Evolutionary conservation across 2,888 invertebrate genomes (phyloP), one percentile per base, ranked within the genome.

Genomic region (Apocheima hispidaria): DNA sequence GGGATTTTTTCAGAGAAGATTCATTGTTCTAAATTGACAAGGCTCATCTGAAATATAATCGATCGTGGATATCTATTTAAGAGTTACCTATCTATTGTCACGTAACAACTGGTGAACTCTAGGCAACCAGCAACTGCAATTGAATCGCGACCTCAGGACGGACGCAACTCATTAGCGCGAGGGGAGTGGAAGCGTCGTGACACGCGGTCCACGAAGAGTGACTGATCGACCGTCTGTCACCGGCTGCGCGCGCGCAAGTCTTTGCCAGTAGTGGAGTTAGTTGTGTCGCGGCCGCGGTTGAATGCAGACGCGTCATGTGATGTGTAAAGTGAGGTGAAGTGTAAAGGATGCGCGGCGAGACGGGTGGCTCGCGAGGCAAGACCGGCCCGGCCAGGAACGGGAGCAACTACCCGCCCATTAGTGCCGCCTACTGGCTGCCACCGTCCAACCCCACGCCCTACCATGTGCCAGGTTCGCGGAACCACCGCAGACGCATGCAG

Each of bases 371-470:
- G 64, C 84, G 88, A 74, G 83, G 85, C 78, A 86, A 87, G 82
- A 78, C 83, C 76, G 82, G 82, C 77, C 77, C 78, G 72, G 81
- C 79, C 73, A 77, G 81, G 70, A 81, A 80, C 74, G 78, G 79
- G 60, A 82, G 80, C 83, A 93, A 88, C 90, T 97, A 97, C 93
- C 96, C 96, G 84, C 94, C 96, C 77, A 96, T 96, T 93, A 96
- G 95, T 88, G 95, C 96, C 86, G 96, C 96, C 84, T 96, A 97
- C 92, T 97, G 96, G 96, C 95, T 96, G 81, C 96, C 96, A 71
- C 95, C 96, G 79, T 94, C 96, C 70, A 95, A 95, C 89, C 95
- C 96, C 76, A 95, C 95, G 83, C 96, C 96, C 80, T 96, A 97
- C 93, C 95, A 96, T 87, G 94, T 96, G 88, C 97, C 97, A 96